These are phyloP conservation scores for Portevinia maculata DNA, from an alignment of 2,888 invertebrate genomes.

Conservation along the genomic window DNA sequence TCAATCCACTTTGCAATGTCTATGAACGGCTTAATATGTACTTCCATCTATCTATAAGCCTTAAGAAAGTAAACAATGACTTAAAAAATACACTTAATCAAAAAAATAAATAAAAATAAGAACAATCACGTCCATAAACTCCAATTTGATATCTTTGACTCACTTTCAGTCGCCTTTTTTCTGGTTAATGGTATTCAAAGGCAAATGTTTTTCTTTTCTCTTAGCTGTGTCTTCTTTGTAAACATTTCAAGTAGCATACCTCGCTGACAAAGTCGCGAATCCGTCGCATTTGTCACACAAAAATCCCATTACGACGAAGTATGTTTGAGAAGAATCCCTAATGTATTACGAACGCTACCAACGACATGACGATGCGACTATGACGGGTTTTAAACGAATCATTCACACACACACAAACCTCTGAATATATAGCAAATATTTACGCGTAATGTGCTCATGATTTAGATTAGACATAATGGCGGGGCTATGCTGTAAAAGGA, in stretches of 20 bases:
- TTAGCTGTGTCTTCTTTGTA: conserved; percentile 51
- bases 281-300: conserved; percentile 62
- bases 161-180: not conserved
- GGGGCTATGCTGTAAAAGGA: conserved; percentile 49
- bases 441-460: conserved; percentile 44
- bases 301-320: conserved; percentile 44
- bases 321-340: conserved; percentile 34
- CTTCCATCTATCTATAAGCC: conserved; percentile 29
- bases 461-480: conserved; percentile 64
- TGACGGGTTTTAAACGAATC: conserved; percentile 42
- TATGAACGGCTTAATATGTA: not conserved
- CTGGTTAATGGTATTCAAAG: conserved; percentile 52
- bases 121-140: conserved; percentile 30
- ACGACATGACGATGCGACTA: conserved; percentile 40
- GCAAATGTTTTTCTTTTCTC: conserved; percentile 26
- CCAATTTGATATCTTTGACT: conserved; percentile 29
- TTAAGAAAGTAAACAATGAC: conserved; percentile 19
- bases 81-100: not conserved
- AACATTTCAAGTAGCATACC: conserved; percentile 26
- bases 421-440: conserved; percentile 10
- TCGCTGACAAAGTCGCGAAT: conserved; percentile 18
- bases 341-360: conserved; percentile 44
- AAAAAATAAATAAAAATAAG: not conserved
- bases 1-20: not conserved
- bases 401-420: not conserved